Base-by-base conservation (phyloP, 1,140 invertebrate genomes). In the Drosophila prosaltans region DNA sequence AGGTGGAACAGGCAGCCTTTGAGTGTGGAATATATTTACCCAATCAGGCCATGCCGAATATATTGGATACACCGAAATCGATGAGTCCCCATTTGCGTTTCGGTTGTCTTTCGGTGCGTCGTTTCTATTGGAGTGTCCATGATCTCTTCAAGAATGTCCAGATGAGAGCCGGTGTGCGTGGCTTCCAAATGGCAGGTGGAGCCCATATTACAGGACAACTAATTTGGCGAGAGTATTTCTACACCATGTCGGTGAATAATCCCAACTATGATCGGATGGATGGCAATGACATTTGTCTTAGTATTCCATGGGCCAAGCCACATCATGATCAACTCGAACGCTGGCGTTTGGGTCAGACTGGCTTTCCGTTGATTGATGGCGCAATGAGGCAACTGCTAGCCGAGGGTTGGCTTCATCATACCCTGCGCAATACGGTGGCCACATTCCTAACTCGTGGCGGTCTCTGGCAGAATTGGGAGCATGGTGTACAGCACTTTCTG, bases 201-300 rank as follows among this genome's bases (percentile, higher is more conserved):
- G 78, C 92, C 10, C 90, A 94, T 86, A 92, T 94, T 85, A 93
- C 94, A 69, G 95, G 93, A 0, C 96, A 97, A 80, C 89, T 96
- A n/a, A 94, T 96, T 41, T 96, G 96, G 96, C 92, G 96, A 32
- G 96, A 97, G 81, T 97, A 96, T 81, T 97, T 96, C 91, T 97
- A 97, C 88, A 95, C 94, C 67, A 96, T 94, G 95, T 96, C 93
- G 81, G 95, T 95, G 10, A 94, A 94, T 74, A 95, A 95, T 91
- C 93, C 93, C 1, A 91, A 94, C 30, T 95, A 95, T 93, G 95
- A 94, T 30, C 93, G 94, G 73, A 96, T 96, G 94, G 91, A 93
- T n/a, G 93, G 93, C 32, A 97, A 97, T 92, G 94, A 95, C 3
- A 95, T 96, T 16, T 97, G 96, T 28, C 92, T 96, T 41, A 94